phyloP scores from a whole-genome alignment of 2,113 vertebrate species.

The Oncorhynchus nerka region DNA sequence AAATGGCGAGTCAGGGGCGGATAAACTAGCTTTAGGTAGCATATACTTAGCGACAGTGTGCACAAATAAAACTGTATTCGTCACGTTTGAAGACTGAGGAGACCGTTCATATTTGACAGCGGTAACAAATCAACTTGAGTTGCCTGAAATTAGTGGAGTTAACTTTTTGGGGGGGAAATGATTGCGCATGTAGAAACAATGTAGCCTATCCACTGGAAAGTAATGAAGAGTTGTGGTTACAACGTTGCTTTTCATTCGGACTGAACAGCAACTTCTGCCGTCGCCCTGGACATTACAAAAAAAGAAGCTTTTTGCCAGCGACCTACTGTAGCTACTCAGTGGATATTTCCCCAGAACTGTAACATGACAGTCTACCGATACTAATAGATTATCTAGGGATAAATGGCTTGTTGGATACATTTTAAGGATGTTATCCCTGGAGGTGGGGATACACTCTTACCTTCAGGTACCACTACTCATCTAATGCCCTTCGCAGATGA shows the following conservation, averaged over 20 bases:
- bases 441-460: constrained; percentile 5
- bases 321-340: background rate
- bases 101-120: background rate
- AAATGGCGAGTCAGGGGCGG: constrained; percentile 56
- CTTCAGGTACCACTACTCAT: constrained; percentile 29
- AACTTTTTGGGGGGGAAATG: constrained; percentile 20
- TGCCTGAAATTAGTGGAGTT: constrained; percentile 2
- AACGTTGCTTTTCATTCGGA: constrained; percentile 5
- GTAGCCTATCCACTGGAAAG: constrained; percentile 22
- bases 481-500: constrained; percentile 26
- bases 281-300: constrained; percentile 30
- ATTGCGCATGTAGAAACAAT: background rate
- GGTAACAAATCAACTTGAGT: background rate
- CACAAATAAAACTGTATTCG: constrained; percentile 33
- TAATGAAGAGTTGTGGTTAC: constrained; percentile 27
- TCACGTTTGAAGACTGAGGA: constrained; percentile 3
- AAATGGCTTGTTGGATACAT: background rate
- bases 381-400: constrained; percentile 7
- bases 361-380: constrained; percentile 14
- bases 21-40: constrained; percentile 18
- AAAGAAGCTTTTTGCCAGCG: background rate
- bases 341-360: background rate
- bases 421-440: constrained; percentile 27
- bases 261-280: constrained; percentile 25
- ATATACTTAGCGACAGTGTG: constrained; percentile 17